These are phyloP conservation scores for Cetonia aurata DNA, from an alignment of 2,888 invertebrate species.

Conservation along the genomic window DNA sequence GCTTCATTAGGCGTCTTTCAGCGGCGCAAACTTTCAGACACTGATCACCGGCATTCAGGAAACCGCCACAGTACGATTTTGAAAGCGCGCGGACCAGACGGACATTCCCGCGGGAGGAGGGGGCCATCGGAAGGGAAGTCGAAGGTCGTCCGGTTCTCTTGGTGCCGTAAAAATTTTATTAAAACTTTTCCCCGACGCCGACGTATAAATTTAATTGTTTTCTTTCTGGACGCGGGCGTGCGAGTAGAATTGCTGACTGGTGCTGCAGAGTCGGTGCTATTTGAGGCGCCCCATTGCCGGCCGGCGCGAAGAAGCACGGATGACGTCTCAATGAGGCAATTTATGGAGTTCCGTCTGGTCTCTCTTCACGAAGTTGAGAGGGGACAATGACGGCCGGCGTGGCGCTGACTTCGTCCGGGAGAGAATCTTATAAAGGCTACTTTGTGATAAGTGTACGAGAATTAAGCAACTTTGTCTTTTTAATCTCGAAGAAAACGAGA, in stretches of 20 bases:
- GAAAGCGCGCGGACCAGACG: too few relatives aligned
- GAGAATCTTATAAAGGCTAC: not conserved
- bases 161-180: conserved; percentile 43
- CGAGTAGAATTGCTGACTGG: not conserved
- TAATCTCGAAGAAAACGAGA: not conserved
- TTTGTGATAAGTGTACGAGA: too few relatives aligned
- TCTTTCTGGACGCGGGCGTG: not conserved
- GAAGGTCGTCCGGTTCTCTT: conserved; percentile 8
- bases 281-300: not conserved
- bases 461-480: not conserved
- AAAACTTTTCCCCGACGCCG: conserved; percentile 29
- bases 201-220: conserved; percentile 43
- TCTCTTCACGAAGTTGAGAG: not conserved
- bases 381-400: not conserved
- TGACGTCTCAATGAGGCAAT: conserved; percentile 9
- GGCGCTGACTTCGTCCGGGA: not conserved
- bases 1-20: conserved; percentile 50
- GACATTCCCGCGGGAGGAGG: too few relatives aligned
- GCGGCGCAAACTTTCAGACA: conserved; percentile 47
- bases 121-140: not conserved
- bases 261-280: not conserved
- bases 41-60: conserved; percentile 51
- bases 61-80: conserved; percentile 22
- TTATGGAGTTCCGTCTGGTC: conserved; percentile 3
- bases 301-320: not conserved